Evolutionary conservation across 2,797 vertebrate species (phyloP).

Genomic region (Characodon lateralis): DNA sequence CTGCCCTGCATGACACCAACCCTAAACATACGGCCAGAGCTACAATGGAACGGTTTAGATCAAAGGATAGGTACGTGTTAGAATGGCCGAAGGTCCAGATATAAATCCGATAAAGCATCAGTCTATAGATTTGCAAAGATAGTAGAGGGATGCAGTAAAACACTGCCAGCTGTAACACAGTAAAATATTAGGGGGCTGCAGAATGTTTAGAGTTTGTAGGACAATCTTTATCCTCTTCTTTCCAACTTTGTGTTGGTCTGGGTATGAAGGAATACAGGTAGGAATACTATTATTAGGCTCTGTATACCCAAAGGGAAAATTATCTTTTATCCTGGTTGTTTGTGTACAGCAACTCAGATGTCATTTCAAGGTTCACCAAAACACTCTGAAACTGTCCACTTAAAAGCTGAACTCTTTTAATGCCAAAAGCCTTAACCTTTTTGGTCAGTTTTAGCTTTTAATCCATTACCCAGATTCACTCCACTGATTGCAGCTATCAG

Average conservation of each 20-base stretch:
- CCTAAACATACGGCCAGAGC: too few relatives aligned
- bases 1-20: too few relatives aligned
- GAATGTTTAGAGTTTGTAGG: neutral
- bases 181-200: too few relatives aligned
- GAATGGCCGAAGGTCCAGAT: too few relatives aligned
- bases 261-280: neutral
- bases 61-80: too few relatives aligned
- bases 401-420: constrained; percentile 22
- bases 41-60: too few relatives aligned
- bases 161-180: too few relatives aligned
- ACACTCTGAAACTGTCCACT: constrained; percentile 15
- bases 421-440: constrained; percentile 13
- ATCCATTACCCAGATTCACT: constrained; percentile 28
- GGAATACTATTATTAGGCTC: neutral
- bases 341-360: constrained; percentile 4
- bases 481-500: constrained; percentile 34
- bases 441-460: constrained; percentile 35
- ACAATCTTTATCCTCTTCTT: neutral
- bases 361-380: constrained; percentile 12
- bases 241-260: neutral
- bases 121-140: neutral
- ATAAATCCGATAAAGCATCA: too few relatives aligned
- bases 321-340: neutral
- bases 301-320: neutral
- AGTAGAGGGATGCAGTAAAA: neutral